Percentiles rank a stretch among this genome's conserved stretches.
Conservation (phyloP, 2,888 invertebrate genomes). For the Campoplex nolae region DNA sequence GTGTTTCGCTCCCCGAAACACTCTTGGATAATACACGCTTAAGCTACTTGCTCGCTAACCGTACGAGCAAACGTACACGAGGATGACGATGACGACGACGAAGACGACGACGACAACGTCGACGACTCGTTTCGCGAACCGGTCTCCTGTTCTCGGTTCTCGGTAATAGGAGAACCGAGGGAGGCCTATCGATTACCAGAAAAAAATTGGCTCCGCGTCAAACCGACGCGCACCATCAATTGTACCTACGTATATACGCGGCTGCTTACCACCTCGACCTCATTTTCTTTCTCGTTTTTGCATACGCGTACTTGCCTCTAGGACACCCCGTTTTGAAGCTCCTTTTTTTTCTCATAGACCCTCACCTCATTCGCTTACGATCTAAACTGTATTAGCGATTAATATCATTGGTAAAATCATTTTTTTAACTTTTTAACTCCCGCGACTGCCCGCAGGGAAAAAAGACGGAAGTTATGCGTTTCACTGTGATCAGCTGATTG, state of each 20-base stretch:
- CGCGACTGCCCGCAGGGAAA: too few species aligned
- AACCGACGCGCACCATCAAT: constrained; percentile 64
- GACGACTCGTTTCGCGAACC: constrained; percentile 43
- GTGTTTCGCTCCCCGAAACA: constrained; percentile 24
- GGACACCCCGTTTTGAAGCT: constrained; percentile 2
- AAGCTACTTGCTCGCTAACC: constrained; percentile 39
- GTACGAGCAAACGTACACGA: constrained; percentile 5
- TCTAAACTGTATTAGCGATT: not conserved
- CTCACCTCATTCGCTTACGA: not conserved
- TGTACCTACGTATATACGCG: constrained; percentile 39
- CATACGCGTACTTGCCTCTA: constrained; percentile 10
- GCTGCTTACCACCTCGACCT: constrained; percentile 21
- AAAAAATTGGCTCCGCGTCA: constrained; percentile 77
- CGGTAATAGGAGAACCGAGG: constrained; percentile 81
- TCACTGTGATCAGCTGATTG: too few species aligned
- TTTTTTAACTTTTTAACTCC: not conserved
- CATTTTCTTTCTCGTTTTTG: constrained; percentile 5
- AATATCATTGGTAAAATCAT: not conserved
- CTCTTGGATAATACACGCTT: constrained; percentile 14
- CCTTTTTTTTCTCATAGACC: not conserved
- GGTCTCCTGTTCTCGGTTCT: constrained; percentile 73
- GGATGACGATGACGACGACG: not conserved
- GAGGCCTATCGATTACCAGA: constrained; percentile 81
- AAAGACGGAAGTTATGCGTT: too few species aligned
- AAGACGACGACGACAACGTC: constrained; percentile 4